Percentiles rank a stretch among this genome's conserved stretches.
phyloP scores from a whole-genome alignment of 2,113 vertebrate genomes.

The Malaclemys terrapin region DNA sequence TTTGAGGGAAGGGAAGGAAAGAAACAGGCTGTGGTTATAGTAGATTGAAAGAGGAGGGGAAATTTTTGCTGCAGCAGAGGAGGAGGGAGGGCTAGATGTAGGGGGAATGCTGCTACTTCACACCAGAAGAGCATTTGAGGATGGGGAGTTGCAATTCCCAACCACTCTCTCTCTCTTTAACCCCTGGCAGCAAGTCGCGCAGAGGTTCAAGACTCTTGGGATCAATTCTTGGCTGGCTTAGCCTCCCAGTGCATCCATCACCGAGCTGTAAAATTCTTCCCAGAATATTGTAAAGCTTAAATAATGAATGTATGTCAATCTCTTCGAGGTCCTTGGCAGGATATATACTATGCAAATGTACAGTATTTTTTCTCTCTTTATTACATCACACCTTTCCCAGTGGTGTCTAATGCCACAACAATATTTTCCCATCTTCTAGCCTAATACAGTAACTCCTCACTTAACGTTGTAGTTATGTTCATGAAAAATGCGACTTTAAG shows the following conservation, averaged over 20 bases:
- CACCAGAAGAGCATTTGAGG: neutral
- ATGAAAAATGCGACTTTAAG: too few relatives aligned
- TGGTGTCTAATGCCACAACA: neutral
- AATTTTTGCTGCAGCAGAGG: neutral
- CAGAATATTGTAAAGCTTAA: neutral
- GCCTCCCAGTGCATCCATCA: neutral
- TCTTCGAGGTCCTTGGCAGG: neutral
- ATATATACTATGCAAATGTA: neutral
- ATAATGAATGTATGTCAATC: neutral
- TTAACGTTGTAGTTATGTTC: too few relatives aligned
- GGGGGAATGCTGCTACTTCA: neutral
- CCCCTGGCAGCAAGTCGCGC: neutral
- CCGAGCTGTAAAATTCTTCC: neutral
- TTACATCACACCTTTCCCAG: neutral
- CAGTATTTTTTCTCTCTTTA: neutral
- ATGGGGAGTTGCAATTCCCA: neutral
- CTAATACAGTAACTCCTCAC: too few relatives aligned
- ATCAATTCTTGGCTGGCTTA: neutral
- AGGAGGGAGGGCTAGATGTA: neutral
- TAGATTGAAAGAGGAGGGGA: neutral
- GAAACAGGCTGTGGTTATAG: neutral
- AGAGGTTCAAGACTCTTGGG: neutral
- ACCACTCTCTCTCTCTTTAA: neutral
- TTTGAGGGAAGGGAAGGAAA: neutral
- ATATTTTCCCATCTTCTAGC: neutral